Conservation (phyloP, 2,888 invertebrate species). For the Dilophus febrilis region DNA sequence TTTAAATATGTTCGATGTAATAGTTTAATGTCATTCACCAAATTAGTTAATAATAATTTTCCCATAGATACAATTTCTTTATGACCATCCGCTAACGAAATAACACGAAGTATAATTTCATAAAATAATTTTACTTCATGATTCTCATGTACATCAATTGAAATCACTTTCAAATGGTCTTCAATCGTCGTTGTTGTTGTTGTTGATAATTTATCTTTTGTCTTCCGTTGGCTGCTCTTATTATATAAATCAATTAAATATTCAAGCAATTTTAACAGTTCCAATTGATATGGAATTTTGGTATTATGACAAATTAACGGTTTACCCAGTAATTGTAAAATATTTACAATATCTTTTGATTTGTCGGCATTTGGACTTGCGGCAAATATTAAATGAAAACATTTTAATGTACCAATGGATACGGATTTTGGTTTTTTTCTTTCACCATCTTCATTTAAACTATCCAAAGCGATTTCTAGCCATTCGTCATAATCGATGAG, state of each 20-base stretch:
- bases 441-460: slow-evolving; percentile 17
- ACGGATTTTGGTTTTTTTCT: no score
- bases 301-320: slow-evolving; percentile 22
- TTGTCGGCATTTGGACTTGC: slow-evolving; percentile 1
- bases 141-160: background rate
- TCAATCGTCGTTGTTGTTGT: background rate
- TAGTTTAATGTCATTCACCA: background rate
- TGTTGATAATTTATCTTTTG: background rate
- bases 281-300: slow-evolving; percentile 9
- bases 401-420: slow-evolving; percentile 22
- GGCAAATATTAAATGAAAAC: slow-evolving; percentile 13
- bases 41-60: background rate
- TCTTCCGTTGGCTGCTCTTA: background rate
- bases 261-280: slow-evolving; percentile 3
- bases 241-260: slow-evolving; percentile 3
- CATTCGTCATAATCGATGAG: slow-evolving; percentile 23
- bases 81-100: slow-evolving; percentile 19
- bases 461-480: slow-evolving; percentile 22
- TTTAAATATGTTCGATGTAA: slow-evolving; percentile 20
- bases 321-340: slow-evolving; percentile 17
- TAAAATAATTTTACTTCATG: slow-evolving; percentile 14
- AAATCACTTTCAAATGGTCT: no score
- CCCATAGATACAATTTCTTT: slow-evolving; percentile 2
- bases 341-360: slow-evolving; percentile 16
- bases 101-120: slow-evolving; percentile 21